phyloP scores from a whole-genome alignment of 2,888 invertebrate species.

The Acanthococcus lagerstroemiae region DNA sequence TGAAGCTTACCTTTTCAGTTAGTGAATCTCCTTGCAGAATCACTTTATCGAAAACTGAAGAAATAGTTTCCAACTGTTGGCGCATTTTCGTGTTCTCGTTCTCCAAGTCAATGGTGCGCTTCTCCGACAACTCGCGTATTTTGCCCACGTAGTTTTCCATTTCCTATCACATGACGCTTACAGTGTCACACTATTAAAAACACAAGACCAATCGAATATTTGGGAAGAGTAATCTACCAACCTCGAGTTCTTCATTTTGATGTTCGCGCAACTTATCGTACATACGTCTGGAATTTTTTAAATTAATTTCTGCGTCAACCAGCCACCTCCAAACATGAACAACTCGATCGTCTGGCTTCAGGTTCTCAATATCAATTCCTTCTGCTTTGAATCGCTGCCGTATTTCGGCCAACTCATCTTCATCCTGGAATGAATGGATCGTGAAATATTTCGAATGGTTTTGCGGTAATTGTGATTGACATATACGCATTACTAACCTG shows the following conservation, averaged over 20 bases:
- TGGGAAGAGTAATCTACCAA: conserved; percentile 32
- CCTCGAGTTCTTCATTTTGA: conserved; percentile 43
- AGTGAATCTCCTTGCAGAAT: conserved; percentile 31
- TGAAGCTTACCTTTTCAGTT: conserved; percentile 27
- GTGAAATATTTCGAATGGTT: too few species aligned
- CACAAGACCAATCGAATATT: background rate
- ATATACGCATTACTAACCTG: background rate
- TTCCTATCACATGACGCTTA: conserved; percentile 40
- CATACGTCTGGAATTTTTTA: conserved; percentile 42
- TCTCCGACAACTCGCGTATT: conserved; percentile 41
- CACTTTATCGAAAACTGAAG: background rate
- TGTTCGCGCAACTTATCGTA: conserved; percentile 42
- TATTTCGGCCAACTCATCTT: conserved; percentile 43
- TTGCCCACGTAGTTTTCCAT: conserved; percentile 42
- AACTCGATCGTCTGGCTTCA: conserved; percentile 40
- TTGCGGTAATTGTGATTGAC: background rate
- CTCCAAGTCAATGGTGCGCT: conserved; percentile 40
- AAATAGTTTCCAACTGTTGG: conserved; percentile 39
- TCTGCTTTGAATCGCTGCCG: conserved; percentile 41
- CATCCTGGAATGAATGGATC: too few species aligned
- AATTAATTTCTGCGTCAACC: conserved; percentile 43
- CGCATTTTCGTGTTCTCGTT: conserved; percentile 40
- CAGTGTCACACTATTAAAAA: background rate
- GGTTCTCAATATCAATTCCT: conserved; percentile 41
- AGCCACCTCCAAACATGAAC: conserved; percentile 44